These are phyloP conservation scores for Conus betulinus DNA, from an alignment of 1,140 invertebrate genomes.

Conservation along the genomic window DNA sequence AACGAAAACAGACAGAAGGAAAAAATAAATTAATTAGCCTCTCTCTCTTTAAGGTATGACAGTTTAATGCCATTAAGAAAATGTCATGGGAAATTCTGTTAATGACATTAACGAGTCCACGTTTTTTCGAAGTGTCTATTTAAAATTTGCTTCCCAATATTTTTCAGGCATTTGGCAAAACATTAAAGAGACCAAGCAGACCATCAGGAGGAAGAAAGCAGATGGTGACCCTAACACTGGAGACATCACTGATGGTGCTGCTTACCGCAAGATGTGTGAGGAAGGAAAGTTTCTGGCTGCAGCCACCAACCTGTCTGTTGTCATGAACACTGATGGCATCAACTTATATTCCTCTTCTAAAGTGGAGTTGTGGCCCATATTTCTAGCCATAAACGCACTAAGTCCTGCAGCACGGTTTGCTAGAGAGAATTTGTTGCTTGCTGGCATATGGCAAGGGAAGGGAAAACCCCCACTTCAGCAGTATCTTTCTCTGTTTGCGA, in stretches of 20 bases:
- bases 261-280: constrained; percentile 25
- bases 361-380: constrained; percentile 48
- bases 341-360: constrained; percentile 47
- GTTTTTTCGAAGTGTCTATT: too few species aligned
- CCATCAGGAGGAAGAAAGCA: neutral
- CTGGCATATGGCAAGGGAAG: constrained; percentile 51
- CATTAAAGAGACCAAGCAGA: constrained; percentile 29
- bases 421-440: constrained; percentile 44
- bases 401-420: constrained; percentile 43
- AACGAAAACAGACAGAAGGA: too few species aligned
- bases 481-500: constrained; percentile 30
- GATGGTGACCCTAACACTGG: neutral
- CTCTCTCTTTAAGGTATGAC: too few species aligned
- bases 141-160: too few species aligned
- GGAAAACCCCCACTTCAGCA: constrained; percentile 44
- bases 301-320: constrained; percentile 24
- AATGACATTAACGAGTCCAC: too few species aligned
- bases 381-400: constrained; percentile 41
- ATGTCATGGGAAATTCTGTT: too few species aligned
- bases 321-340: constrained; percentile 54
- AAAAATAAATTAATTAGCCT: too few species aligned
- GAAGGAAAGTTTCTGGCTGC: constrained; percentile 9
- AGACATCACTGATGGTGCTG: constrained; percentile 45
- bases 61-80: too few species aligned
- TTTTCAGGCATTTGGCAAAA: constrained; percentile 45